These are phyloP conservation scores for Calidris pygmaea DNA, from an alignment of 2,113 vertebrate species.

Conservation along the genomic window DNA sequence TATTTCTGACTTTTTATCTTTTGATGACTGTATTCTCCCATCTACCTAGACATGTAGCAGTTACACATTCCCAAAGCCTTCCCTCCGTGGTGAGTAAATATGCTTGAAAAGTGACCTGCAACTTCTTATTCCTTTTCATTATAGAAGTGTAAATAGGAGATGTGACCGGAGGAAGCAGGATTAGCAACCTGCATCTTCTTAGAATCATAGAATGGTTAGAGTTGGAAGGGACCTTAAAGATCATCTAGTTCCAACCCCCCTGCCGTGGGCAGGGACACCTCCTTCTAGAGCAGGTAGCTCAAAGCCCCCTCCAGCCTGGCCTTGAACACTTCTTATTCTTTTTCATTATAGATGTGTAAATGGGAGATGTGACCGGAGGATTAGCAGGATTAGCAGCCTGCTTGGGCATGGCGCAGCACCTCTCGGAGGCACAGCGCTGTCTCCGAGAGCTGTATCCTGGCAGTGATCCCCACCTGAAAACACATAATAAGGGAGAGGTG, in stretches of 20 bases:
- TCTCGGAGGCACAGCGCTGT: background rate
- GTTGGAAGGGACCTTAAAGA: too few relatives aligned
- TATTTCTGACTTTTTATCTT: background rate
- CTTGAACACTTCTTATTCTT: background rate
- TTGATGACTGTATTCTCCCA: background rate
- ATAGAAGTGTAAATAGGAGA: background rate
- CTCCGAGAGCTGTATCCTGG: background rate
- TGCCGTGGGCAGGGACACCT: too few relatives aligned
- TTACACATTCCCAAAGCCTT: background rate
- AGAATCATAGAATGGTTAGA: too few relatives aligned
- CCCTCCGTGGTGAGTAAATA: background rate
- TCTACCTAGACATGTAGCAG: background rate
- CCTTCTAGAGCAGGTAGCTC: too few relatives aligned
- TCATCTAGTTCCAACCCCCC: too few relatives aligned
- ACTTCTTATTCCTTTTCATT: background rate
- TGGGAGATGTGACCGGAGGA: background rate
- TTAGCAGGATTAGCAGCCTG: background rate
- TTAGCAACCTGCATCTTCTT: too few relatives aligned
- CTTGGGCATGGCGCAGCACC: background rate
- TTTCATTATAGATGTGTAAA: background rate
- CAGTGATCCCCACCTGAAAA: background rate
- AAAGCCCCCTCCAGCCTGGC: too few relatives aligned
- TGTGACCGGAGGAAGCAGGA: background rate
- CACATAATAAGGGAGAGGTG: background rate
- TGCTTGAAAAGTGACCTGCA: background rate